Percentiles rank a stretch among this genome's conserved stretches.
These are phyloP conservation scores for Megalurothrips usitatus DNA, from an alignment of 2,888 invertebrate species.

Conservation along the genomic window DNA sequence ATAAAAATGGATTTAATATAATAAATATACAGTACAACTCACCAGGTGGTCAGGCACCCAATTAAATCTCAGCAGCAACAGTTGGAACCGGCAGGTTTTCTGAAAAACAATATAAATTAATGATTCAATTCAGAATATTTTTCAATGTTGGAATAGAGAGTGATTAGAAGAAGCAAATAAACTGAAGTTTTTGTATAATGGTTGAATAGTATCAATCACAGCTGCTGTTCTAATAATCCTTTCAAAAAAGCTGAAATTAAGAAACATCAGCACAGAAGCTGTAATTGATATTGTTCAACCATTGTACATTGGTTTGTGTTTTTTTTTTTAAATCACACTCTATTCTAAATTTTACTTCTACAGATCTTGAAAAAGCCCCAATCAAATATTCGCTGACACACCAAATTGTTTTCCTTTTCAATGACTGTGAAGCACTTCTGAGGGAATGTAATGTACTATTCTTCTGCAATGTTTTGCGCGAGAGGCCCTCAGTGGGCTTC, in stretches of 20 bases:
- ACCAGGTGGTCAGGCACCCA: background rate
- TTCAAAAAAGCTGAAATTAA: background rate
- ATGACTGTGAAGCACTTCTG: no score
- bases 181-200: background rate
- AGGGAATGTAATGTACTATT: no score
- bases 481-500: no score
- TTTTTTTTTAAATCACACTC: no score
- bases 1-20: background rate
- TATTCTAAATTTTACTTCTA: no score
- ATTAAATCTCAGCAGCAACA: background rate
- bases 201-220: background rate
- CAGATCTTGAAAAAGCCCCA: no score
- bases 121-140: background rate
- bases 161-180: background rate
- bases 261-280: background rate
- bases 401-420: no score
- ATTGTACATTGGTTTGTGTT: no score
- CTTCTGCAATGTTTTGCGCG: no score
- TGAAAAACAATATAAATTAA: background rate
- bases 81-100: background rate
- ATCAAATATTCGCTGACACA: no score
- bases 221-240: background rate
- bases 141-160: no score
- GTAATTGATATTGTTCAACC: background rate
- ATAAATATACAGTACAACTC: background rate